phyloP scores from a whole-genome alignment of 2,888 invertebrate genomes.

The Yponomeuta malinellus region DNA sequence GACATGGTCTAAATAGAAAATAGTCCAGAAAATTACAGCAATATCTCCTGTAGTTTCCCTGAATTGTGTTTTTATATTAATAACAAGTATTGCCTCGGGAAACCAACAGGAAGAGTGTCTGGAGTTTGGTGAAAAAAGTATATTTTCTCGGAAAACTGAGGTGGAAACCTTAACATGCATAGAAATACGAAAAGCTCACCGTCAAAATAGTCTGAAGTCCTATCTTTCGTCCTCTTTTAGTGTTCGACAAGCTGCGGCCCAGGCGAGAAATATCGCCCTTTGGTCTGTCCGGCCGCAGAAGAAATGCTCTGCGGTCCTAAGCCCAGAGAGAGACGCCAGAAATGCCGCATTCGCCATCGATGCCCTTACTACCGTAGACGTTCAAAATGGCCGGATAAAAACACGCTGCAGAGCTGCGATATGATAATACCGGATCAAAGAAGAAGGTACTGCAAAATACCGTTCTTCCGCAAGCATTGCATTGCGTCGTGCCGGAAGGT shows the following conservation, averaged over 20 bases:
- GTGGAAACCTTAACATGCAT: too few relatives aligned
- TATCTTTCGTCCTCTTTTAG: constrained; percentile 42
- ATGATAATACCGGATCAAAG: constrained; percentile 53
- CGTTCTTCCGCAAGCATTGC: constrained; percentile 75
- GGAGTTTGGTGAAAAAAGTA: too few relatives aligned
- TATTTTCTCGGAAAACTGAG: too few relatives aligned
- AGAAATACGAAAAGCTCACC: too few relatives aligned
- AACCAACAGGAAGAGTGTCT: too few relatives aligned
- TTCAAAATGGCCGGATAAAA: constrained; percentile 28
- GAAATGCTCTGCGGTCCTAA: constrained; percentile 71
- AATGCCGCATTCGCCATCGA: constrained; percentile 64
- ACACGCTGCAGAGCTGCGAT: constrained; percentile 68
- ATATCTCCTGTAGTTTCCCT: too few relatives aligned
- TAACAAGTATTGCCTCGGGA: too few relatives aligned
- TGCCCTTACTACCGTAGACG: constrained; percentile 31
- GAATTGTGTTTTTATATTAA: too few relatives aligned
- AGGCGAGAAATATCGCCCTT: constrained; percentile 71
- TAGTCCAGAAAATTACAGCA: too few relatives aligned
- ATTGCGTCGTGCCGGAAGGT: constrained; percentile 70
- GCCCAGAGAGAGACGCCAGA: constrained; percentile 66
- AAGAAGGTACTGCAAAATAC: constrained; percentile 72
- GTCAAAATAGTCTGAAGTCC: too few relatives aligned
- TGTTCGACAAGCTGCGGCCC: constrained; percentile 79
- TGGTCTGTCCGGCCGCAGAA: constrained; percentile 69
- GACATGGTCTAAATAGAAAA: too few relatives aligned